Percentiles rank a stretch among this genome's conserved stretches.
phyloP scores from a whole-genome alignment of 2,797 vertebrate species.

The Protosalanx chinensis region DNA sequence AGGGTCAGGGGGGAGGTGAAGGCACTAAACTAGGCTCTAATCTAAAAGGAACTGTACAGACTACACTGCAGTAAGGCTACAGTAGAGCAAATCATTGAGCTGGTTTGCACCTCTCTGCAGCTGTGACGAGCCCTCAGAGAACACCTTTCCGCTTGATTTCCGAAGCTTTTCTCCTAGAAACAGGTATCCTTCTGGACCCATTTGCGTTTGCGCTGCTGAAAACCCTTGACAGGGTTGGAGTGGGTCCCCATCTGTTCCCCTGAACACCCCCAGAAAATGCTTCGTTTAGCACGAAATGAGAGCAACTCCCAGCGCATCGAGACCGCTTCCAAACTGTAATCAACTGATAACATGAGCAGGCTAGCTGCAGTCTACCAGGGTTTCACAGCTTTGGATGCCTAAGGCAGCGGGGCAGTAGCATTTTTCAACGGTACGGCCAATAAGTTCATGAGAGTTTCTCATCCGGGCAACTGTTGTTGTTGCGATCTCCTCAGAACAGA shows the following conservation, averaged over 20 bases:
- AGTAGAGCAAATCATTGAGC: background rate
- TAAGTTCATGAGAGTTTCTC: slow-evolving; percentile 19
- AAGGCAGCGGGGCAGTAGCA: background rate
- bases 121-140: background rate
- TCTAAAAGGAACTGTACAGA: background rate
- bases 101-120: background rate
- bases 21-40: background rate
- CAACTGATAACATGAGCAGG: background rate
- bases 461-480: slow-evolving; percentile 42
- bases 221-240: too few relatives aligned
- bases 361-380: background rate
- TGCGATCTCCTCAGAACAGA: slow-evolving; percentile 43
- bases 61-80: background rate
- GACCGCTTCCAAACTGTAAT: background rate
- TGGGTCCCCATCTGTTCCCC: too few relatives aligned
- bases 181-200: background rate
- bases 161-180: background rate
- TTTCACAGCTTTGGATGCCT: background rate
- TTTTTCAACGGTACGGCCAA: background rate
- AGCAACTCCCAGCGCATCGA: background rate
- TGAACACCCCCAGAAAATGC: background rate
- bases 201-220: background rate
- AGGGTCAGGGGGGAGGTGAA: background rate
- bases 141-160: background rate
- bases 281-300: background rate